Conservation (phyloP, 2,888 invertebrate genomes). For the Watsonalla binaria region DNA sequence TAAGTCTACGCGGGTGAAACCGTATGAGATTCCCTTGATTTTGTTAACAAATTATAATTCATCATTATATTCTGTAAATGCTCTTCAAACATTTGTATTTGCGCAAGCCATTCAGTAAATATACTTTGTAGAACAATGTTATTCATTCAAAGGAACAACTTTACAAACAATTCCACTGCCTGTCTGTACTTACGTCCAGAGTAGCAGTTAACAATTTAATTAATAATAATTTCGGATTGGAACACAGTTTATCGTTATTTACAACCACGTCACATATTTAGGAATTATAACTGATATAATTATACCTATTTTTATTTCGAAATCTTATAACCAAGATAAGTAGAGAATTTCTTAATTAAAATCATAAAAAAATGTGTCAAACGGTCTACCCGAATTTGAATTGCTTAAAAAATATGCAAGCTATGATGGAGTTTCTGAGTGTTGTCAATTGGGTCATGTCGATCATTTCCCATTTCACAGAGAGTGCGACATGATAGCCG, state of each 20-base stretch:
- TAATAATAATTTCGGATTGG: too few species aligned
- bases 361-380: background rate
- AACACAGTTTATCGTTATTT: too few species aligned
- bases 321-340: background rate
- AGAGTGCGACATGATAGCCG: conserved; percentile 30
- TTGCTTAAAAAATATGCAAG: conserved; percentile 8
- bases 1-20: too few species aligned
- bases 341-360: background rate
- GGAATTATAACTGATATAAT: too few species aligned
- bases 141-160: conserved; percentile 20
- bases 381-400: background rate
- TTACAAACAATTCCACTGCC: conserved; percentile 25
- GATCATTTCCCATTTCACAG: conserved; percentile 34
- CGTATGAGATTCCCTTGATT: too few species aligned
- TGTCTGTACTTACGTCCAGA: conserved; percentile 10
- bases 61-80: background rate
- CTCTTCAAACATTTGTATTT: background rate
- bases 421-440: conserved; percentile 12
- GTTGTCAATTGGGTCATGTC: conserved; percentile 51
- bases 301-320: too few species aligned
- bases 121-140: conserved; percentile 23
- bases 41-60: background rate
- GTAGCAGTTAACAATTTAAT: background rate
- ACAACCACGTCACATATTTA: too few species aligned
- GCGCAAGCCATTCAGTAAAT: conserved; percentile 3